Percentiles rank a stretch among this genome's conserved stretches.
Evolutionary conservation across 2,113 vertebrate genomes (phyloP).

Genomic region (Columba livia): DNA sequence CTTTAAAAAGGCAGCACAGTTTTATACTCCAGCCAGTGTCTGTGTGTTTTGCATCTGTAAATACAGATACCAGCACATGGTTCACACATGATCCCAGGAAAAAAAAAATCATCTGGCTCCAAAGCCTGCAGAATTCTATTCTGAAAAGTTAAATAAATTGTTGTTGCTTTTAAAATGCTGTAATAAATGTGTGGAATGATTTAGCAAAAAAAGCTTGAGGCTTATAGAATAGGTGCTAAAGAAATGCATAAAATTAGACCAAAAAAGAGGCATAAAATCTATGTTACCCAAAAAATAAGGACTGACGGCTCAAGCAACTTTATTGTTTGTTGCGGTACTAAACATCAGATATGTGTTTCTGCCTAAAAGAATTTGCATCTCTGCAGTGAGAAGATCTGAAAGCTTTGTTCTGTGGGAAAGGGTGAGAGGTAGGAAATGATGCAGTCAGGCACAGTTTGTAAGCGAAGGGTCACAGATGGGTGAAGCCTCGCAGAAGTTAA

Average conservation of each 20-base stretch:
- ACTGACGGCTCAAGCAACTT: background rate
- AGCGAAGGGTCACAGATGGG: background rate
- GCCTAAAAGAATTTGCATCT: conserved; percentile 44
- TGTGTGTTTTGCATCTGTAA: background rate
- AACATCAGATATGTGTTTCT: background rate
- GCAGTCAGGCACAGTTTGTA: background rate
- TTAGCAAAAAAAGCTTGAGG: conserved; percentile 2
- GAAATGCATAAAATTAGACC: conserved; percentile 36
- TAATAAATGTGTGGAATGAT: conserved; percentile 41
- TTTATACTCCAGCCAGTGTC: background rate
- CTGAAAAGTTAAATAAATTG: conserved; percentile 35
- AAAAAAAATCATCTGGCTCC: background rate
- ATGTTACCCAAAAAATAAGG: background rate
- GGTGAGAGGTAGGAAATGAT: background rate
- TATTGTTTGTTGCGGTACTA: conserved; percentile 1
- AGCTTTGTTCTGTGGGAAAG: conserved; percentile 10
- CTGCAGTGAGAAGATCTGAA: background rate
- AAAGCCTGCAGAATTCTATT: background rate
- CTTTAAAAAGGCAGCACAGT: background rate
- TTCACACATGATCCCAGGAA: background rate
- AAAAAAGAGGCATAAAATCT: conserved; percentile 39
- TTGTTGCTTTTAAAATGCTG: background rate
- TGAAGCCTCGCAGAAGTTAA: background rate
- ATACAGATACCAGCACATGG: background rate
- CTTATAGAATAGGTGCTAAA: conserved; percentile 26